These are phyloP conservation scores for Tribolium madens DNA, from an alignment of 1,140 invertebrate genomes.

Conservation along the genomic window DNA sequence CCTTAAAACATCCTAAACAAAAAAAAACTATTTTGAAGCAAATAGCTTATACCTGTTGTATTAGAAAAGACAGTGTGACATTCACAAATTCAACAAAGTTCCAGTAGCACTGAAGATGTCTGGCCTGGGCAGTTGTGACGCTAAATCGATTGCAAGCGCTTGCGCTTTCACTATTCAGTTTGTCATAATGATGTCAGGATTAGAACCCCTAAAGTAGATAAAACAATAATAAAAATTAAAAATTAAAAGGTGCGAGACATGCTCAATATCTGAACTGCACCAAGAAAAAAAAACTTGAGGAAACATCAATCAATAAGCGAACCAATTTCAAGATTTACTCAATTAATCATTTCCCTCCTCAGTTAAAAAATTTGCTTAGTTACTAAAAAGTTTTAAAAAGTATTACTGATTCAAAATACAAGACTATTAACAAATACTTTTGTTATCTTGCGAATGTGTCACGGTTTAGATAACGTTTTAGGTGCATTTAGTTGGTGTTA, in stretches of 20 bases:
- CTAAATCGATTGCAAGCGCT: slow-evolving; percentile 59
- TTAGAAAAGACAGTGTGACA: slow-evolving; percentile 36
- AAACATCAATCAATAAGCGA: too few relatives aligned
- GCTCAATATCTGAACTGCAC: too few relatives aligned
- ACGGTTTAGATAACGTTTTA: too few relatives aligned
- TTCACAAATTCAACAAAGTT: slow-evolving; percentile 48
- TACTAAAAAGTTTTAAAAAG: too few relatives aligned
- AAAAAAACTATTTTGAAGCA: background rate
- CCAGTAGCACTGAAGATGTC: slow-evolving; percentile 57
- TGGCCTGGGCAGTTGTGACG: slow-evolving; percentile 57
- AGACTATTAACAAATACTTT: too few relatives aligned
- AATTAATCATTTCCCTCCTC: too few relatives aligned
- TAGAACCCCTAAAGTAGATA: slow-evolving; percentile 15
- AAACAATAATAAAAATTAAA: background rate
- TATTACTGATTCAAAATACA: too few relatives aligned
- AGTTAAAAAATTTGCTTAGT: too few relatives aligned
- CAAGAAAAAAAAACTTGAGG: too few relatives aligned
- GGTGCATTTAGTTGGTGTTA: too few relatives aligned
- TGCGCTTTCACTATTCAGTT: slow-evolving; percentile 52
- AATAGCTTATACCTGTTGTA: slow-evolving; percentile 56
- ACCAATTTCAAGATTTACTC: too few relatives aligned
- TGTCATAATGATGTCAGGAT: slow-evolving; percentile 38
- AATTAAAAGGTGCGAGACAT: slow-evolving; percentile 1
- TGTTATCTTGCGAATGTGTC: too few relatives aligned
- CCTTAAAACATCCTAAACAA: background rate